Conservation (phyloP, 2,797 vertebrate genomes). For the Phrynocephalus vlangalii region DNA sequence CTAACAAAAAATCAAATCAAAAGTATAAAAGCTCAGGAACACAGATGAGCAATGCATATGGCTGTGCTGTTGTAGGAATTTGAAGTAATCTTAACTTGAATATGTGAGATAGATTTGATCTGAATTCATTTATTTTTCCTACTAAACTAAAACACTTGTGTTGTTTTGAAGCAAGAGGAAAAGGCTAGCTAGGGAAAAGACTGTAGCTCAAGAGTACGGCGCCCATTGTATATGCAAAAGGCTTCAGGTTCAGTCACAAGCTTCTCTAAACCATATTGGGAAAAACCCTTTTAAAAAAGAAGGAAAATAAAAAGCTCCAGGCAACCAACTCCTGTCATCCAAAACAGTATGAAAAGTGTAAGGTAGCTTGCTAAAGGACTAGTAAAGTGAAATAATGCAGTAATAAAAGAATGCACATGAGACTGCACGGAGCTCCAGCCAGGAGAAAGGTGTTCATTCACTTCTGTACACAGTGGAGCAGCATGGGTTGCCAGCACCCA, state of each 20-base stretch:
- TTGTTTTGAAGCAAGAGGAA: background rate
- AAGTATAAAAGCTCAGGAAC: background rate
- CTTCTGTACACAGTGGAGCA: background rate
- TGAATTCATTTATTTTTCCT: background rate
- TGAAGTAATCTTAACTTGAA: background rate
- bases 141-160: background rate
- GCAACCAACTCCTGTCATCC: too few species aligned
- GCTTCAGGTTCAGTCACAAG: background rate
- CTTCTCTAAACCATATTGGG: background rate
- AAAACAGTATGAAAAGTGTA: background rate
- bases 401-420: background rate
- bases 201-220: background rate
- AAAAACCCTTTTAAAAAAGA: background rate
- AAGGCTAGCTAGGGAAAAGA: background rate
- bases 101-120: background rate
- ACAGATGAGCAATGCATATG: background rate
- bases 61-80: background rate
- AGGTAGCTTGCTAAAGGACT: background rate
- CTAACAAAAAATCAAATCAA: background rate
- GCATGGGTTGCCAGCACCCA: too few species aligned
- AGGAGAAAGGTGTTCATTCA: background rate
- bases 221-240: background rate
- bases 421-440: background rate
- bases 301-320: background rate
- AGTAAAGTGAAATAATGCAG: background rate